These are phyloP conservation scores for Oryzias curvinotus DNA, from an alignment of 2,113 vertebrate genomes.

Conservation along the genomic window DNA sequence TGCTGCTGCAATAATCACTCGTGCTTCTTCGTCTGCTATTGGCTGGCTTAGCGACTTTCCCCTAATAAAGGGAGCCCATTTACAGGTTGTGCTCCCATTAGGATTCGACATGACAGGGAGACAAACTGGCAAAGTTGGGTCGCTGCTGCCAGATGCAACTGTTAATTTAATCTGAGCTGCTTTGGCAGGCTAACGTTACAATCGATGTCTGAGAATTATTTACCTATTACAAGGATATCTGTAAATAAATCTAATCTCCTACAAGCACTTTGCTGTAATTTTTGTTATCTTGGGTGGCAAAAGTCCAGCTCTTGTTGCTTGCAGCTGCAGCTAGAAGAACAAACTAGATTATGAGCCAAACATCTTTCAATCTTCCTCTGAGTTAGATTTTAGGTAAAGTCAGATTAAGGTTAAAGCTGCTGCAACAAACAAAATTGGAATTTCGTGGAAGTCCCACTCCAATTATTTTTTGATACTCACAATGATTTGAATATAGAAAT, in stretches of 20 bases:
- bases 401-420: no score
- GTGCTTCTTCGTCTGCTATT: conserved; percentile 7
- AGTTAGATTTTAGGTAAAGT: no score
- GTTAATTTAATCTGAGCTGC: conserved; percentile 34
- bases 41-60: conserved; percentile 9
- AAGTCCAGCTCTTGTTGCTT: conserved; percentile 27
- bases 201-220: conserved; percentile 24
- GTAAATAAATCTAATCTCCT: conserved; percentile 55
- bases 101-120: conserved; percentile 19
- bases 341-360: no score
- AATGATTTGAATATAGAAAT: no score
- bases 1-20: conserved; percentile 20
- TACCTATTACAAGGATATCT: conserved; percentile 48
- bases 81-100: conserved; percentile 8
- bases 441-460: no score
- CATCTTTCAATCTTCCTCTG: no score
- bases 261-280: conserved; percentile 27
- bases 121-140: conserved; percentile 31
- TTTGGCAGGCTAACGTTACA: conserved; percentile 28
- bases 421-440: no score
- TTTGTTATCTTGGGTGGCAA: conserved; percentile 46
- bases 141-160: conserved; percentile 47
- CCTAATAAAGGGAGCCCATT: conserved; percentile 24
- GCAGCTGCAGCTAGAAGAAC: no score
- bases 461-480: no score